Evolutionary conservation across 1,140 invertebrate species (phyloP).

Genomic region (Chlorops oryzae): DNA sequence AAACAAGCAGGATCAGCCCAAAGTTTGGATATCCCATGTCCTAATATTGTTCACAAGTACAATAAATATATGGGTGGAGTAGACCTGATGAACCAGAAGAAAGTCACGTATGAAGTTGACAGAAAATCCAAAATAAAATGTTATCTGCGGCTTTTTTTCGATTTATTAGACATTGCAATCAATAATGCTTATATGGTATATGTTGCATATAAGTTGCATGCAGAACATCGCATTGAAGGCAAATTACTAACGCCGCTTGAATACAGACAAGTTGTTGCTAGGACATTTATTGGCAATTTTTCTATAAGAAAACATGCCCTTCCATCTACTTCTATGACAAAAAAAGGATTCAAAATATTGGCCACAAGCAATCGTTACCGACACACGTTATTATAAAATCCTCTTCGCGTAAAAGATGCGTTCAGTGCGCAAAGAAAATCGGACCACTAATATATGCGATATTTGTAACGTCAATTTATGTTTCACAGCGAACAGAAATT

Average conservation of each 20-base stretch:
- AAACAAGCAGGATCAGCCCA: slow-evolving; percentile 30
- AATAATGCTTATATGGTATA: slow-evolving; percentile 24
- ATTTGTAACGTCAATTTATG: slow-evolving; percentile 30
- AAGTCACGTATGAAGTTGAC: slow-evolving; percentile 24
- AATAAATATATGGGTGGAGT: slow-evolving; percentile 31
- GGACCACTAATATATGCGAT: slow-evolving; percentile 24
- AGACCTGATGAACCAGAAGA: slow-evolving; percentile 9
- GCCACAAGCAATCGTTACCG: slow-evolving; percentile 21
- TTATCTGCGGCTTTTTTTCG: slow-evolving; percentile 25
- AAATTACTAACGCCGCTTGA: not conserved
- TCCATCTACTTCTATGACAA: slow-evolving; percentile 15
- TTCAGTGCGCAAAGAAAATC: slow-evolving; percentile 31
- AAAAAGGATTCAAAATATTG: slow-evolving; percentile 12
- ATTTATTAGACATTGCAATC: slow-evolving; percentile 26
- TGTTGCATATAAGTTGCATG: slow-evolving; percentile 15
- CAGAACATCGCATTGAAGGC: not conserved
- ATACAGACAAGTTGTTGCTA: slow-evolving; percentile 20
- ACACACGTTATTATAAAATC: slow-evolving; percentile 25
- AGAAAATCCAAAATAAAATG: slow-evolving; percentile 20
- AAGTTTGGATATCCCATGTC: slow-evolving; percentile 16
- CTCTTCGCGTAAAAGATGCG: slow-evolving; percentile 24
- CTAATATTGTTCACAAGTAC: slow-evolving; percentile 22
- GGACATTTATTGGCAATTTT: slow-evolving; percentile 27
- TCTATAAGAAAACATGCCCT: slow-evolving; percentile 24
- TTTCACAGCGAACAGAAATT: slow-evolving; percentile 16